Base-by-base conservation (phyloP, 2,888 invertebrate genomes). In the Phengaris alcon region DNA sequence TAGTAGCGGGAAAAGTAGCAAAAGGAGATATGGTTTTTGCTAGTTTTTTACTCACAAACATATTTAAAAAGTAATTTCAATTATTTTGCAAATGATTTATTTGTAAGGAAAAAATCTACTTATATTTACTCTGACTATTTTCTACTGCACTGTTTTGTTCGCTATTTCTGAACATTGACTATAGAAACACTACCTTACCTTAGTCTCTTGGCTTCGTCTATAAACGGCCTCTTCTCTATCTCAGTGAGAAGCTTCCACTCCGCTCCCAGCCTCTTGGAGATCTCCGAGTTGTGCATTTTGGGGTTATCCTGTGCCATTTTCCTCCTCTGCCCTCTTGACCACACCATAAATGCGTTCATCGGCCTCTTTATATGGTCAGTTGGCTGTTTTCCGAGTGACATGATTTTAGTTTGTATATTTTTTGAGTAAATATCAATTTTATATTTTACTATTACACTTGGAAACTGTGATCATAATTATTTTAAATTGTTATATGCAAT, bases 301-400 rank as follows among this genome's bases (percentile, higher is more conserved):
- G 98, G 98, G 87, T 98, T 97, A 83, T 98, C 98, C 86, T 97
- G 97, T 0, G 98, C 98, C 97, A 98, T 98, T 91, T 98, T 98
- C 80, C 97, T 93, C 77, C 98, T 89, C 87, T 98, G 97, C 7
- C 97, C 97, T 54, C 98, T 91, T 2, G 97, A 97, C 98, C 98
- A 98, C 79, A 98, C 98, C 98, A 98, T 98, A 88, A 98, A 98
- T 5, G 98, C 98, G 88, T 98, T 98, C 98, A 98, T 98, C 0
- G 98, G 98, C 80, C 98, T 94, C 88, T 99, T 99, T 82, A 99
- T 98, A 87, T 98, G 97, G 87, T 96, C 96, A 81, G 94, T 85
- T 22, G 88, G 88, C 76, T 87, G 91, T 80, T 93, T 93, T 6
- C 88, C 90, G 79, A 93, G 82, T 74, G 93, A 93, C 93, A 93